Evolutionary conservation across 1,140 invertebrate genomes (phyloP), one percentile per base, ranked within the genome.

Genomic region (Bombus impatiens): DNA sequence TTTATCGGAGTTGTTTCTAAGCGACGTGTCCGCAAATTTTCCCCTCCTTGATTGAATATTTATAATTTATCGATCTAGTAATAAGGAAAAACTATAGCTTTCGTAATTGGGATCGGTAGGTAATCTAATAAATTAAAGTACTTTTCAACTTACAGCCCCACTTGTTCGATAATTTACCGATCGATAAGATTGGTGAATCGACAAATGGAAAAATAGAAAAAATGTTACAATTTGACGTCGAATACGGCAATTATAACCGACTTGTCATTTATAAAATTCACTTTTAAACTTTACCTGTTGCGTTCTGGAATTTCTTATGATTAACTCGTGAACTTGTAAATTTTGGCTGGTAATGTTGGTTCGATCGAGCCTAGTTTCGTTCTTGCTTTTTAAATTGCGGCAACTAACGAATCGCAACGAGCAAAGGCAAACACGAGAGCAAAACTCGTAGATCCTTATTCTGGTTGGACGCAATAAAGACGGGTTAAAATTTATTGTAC

Each of bases 401-500:
- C 3, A 70, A 35, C 18, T 5, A 4, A 47, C 12, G 53, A 47
- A 37, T 28, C 57, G n/a, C 15, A 37, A 79, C 28, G 71, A 62
- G 57, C 37, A 47, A 18, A 32, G 22, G 25, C 18, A 59, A 42
- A 72, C 44, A 53, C 40, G n/a, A 70, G 42, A 32, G 62, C 35
- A 10, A 42, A 59, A 35, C 32, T 18, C 25, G 35, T 5, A 59
- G 67, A 74, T 85, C 53, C 53, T 80, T 78, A 68, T 68, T 37
- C 37, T 8, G 42, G 2, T 18, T 40, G 18, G 53, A 28, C 40
- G 68, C 68, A 85, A 85, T 80, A 80, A 78, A 28, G 57, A 35
- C 22, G 35, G 25, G 15, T 10, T 80, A 12, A 74, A 85, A 74
- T 85, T 85, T 85, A 85, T 85, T 25, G 78, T 42, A 62, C 62